Base-by-base conservation (phyloP, 1,140 invertebrate genomes). In the Dysdera silvatica region DNA sequence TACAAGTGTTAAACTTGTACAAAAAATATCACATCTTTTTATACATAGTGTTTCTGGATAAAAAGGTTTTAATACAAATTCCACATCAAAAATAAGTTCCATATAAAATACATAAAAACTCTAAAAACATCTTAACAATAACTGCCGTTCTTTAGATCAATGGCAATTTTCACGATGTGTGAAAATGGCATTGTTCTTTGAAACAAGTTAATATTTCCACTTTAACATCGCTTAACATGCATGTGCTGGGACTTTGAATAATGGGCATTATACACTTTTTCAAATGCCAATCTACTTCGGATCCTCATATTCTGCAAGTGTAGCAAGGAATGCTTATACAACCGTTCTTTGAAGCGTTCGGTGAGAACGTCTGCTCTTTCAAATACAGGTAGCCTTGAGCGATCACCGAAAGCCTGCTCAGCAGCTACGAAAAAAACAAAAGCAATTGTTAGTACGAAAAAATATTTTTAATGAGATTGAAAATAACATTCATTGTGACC, bases 331-430 rank as follows among this genome's bases (percentile, higher is more conserved):
- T 63, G 61, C 24, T 63, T 63, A 18, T 63, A 63, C 12, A 63
- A 18, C 24, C 61, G 35, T 40, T 63, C 61, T 40, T 63, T 63
- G 3, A 63, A 14, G 31, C 61, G 41, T 23, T 63, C 56, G 31
- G 24, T 55, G 23, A 63, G n/a, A 26, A 55, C 18, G 10, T 63
- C 61, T 26, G 52, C 43, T 49, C 61, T 63, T 33, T 48, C 56
- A 5, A 26, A 56, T 8, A 31, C 10, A 24, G 53, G 61, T 31
- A 48, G 41, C 40, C 51, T 63, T 12, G 24, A 43, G 48, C 61
- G 47, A 23, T 63, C 61, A 18, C 61, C 61, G 56, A 63, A 63
- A 4, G 56, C 12, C 32, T 63, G 47, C 14, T 63, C 61, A 29
- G 61, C 52, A 23, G 52, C 61, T 63, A n/a, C n/a, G n/a, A n/a